These are phyloP conservation scores for Marmota monax DNA, from an alignment of 2,113 vertebrate genomes.

Conservation along the genomic window DNA sequence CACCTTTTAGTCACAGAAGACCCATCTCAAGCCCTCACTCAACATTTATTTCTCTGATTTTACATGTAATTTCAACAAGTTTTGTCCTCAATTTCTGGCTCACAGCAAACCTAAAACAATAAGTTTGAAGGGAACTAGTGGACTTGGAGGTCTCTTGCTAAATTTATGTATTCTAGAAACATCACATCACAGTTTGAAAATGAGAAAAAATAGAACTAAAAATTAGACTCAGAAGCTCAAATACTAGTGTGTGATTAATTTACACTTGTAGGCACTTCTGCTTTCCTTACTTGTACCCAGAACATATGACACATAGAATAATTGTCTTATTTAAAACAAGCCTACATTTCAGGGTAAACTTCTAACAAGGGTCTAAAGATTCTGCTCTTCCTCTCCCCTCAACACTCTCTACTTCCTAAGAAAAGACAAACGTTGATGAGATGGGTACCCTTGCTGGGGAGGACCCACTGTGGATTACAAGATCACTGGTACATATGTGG, in stretches of 20 bases:
- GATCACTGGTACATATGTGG: fast-evolving
- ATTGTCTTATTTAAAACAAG: not conserved
- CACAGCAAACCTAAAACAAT: not conserved
- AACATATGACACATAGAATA: not conserved
- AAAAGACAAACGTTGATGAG: not conserved
- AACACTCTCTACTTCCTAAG: not conserved
- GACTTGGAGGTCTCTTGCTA: not conserved
- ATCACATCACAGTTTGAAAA: not conserved
- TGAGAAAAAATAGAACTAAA: not conserved
- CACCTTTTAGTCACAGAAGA: not conserved
- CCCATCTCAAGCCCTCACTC: not conserved
- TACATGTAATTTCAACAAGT: not conserved
- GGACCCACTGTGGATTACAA: not conserved
- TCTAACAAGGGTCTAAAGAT: not conserved
- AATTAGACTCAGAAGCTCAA: not conserved
- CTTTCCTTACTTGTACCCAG: not conserved
- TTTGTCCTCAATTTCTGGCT: not conserved
- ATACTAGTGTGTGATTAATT: not conserved
- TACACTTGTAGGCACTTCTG: not conserved
- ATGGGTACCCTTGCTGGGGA: not conserved
- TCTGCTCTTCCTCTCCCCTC: not conserved
- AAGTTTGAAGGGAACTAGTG: not conserved
- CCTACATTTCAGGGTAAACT: not conserved
- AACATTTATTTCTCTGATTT: not conserved
- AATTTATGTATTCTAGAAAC: not conserved